These are phyloP conservation scores for Macrotus californicus DNA, from an alignment of 2,113 vertebrate genomes.

Conservation along the genomic window DNA sequence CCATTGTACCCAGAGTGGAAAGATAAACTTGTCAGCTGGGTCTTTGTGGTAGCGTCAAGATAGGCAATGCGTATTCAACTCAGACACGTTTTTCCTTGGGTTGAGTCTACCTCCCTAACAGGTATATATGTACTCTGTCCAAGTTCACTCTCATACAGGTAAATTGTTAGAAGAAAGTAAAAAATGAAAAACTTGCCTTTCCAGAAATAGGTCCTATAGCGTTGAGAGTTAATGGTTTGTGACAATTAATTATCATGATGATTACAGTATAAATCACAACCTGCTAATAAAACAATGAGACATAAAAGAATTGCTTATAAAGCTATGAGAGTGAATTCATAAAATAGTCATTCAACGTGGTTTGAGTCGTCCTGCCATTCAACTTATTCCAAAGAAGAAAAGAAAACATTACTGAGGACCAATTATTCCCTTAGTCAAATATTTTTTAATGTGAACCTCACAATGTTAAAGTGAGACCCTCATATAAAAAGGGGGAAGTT, in stretches of 20 bases:
- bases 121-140: background rate
- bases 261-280: background rate
- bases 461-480: background rate
- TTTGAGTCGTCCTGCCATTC: background rate
- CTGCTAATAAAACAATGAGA: background rate
- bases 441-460: background rate
- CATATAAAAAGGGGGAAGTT: background rate
- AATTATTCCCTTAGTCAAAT: background rate
- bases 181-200: background rate
- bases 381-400: background rate
- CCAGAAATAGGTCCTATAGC: background rate
- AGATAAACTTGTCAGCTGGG: background rate
- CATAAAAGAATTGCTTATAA: background rate
- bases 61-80: background rate
- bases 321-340: background rate
- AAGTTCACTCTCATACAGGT: background rate
- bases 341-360: background rate
- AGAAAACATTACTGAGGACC: background rate
- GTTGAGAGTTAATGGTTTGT: background rate
- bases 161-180: background rate
- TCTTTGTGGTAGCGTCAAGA: background rate
- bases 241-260: background rate
- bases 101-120: background rate
- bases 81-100: background rate
- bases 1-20: background rate